Evolutionary conservation across 2,888 invertebrate species (phyloP), one percentile per base, ranked within the genome.

Genomic region (Scelioninae gen. 1): DNA sequence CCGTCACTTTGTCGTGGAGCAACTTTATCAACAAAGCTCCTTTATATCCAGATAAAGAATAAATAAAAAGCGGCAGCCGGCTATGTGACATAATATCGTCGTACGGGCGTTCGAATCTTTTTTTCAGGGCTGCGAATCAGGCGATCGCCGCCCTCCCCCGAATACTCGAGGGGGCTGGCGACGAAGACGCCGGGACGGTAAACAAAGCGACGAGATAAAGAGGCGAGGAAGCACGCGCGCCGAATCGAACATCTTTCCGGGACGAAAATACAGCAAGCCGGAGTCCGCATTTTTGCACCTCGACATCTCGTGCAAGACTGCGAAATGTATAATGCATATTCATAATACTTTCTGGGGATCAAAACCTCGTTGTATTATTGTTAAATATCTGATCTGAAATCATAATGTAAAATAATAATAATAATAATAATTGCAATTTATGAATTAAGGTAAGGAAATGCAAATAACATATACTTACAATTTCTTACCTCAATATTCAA

Each of bases 241-340:
- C 79, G 55, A 79, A 79, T 79, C 79, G 79, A 79, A 79, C 79
- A 60, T 79, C 79, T 79, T 79, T 79, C 79, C 79, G 79, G 72
- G 66, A 58, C 79, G 66, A 74, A 79, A 79, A 79, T 74, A 79
- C 56, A 29, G 66, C 47, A 38, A 69, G 62, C 45, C 66, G 43
- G 32, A 63, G 15, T 60, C 31, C 71, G 79, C 72, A 72, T 66
- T 79, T 72, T 79, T 79, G 66, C 79, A 65, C 66, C 79, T 53
- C 78, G 34, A 32, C 43, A 13, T 51, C 23, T 23, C 66, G 40
- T 51, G 69, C 43, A 29, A 38, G 23, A 45, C 43, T 63, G 53
- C 47, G 34, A 60, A 51, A 32, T 38, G 13, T 31, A 38, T 16
- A 65, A 63, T 69, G 79, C 78, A 78, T 78, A 78, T 78, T 78